A percentile compares a stretch with the other conserved stretches of the same genome.
Evolutionary conservation across 2,888 invertebrate species (phyloP).

Genomic region (Cephus pygmeus): DNA sequence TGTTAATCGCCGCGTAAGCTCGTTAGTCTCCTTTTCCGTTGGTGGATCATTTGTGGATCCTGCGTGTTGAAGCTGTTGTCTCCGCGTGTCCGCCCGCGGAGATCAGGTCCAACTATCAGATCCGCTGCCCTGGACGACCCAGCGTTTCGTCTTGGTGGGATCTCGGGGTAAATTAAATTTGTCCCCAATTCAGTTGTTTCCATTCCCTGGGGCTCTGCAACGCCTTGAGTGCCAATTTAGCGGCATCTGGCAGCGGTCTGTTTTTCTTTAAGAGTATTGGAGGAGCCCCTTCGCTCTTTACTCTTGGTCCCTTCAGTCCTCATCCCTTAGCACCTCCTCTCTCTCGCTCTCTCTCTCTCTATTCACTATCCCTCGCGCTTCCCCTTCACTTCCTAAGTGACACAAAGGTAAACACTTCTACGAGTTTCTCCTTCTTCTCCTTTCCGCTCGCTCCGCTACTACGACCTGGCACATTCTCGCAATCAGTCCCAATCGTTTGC

Average conservation of each 20-base stretch:
- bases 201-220: conserved; percentile 36
- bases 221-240: conserved; percentile 52
- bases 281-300: conserved; percentile 24
- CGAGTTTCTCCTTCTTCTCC: background rate
- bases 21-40: conserved; percentile 6
- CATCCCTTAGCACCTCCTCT: conserved; percentile 19
- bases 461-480: background rate
- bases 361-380: conserved; percentile 1
- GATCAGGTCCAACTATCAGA: too few species aligned
- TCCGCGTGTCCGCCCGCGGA: too few species aligned
- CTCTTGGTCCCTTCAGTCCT: conserved; percentile 8
- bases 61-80: too few species aligned
- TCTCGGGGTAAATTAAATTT: conserved; percentile 49
- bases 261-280: conserved; percentile 49
- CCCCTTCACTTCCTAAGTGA: too few species aligned
- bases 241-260: conserved; percentile 53
- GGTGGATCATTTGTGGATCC: too few species aligned
- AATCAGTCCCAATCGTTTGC: background rate
- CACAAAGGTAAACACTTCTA: conserved; percentile 26
- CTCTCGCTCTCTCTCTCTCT: conserved; percentile 17
- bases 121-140: too few species aligned
- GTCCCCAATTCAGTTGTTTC: conserved; percentile 51
- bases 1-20: conserved; percentile 3
- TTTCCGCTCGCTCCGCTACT: background rate
- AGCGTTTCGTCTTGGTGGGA: conserved; percentile 20